Percentiles rank a stretch among this genome's conserved stretches.
These are phyloP conservation scores for Agapornis canus DNA, from an alignment of 2,797 vertebrate species.

Conservation along the genomic window DNA sequence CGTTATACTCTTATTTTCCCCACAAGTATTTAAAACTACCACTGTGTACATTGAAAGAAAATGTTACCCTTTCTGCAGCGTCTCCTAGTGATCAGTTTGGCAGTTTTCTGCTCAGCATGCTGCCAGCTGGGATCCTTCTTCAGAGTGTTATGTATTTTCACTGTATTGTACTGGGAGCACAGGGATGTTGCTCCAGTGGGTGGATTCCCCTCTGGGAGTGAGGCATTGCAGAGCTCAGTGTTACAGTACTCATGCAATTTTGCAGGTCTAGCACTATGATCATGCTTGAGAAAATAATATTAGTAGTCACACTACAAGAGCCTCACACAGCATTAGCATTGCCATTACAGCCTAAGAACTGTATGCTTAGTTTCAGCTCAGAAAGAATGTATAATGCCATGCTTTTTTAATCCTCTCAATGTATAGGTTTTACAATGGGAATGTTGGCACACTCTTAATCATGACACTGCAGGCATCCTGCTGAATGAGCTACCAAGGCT, in stretches of 20 bases:
- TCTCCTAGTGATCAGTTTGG: background rate
- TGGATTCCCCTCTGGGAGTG: background rate
- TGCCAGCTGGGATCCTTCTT: background rate
- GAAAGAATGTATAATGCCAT: background rate
- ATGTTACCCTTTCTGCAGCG: background rate
- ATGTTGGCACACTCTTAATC: background rate
- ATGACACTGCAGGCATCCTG: background rate
- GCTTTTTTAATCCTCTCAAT: background rate
- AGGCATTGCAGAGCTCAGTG: background rate
- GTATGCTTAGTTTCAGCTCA: background rate
- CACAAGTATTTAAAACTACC: background rate
- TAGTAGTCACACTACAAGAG: background rate
- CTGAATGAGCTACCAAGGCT: background rate
- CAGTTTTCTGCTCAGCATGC: background rate
- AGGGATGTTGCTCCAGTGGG: background rate
- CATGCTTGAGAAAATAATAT: background rate
- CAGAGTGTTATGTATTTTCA: background rate
- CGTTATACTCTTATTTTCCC: background rate
- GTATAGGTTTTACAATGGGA: background rate
- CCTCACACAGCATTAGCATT: background rate
- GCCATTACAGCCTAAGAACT: background rate
- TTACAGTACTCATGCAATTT: background rate
- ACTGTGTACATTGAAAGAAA: background rate
- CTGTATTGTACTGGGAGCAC: background rate
- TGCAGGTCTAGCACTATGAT: background rate